phyloP scores from a whole-genome alignment of 2,113 vertebrate genomes.

The Oxygymnocypris stewartii region DNA sequence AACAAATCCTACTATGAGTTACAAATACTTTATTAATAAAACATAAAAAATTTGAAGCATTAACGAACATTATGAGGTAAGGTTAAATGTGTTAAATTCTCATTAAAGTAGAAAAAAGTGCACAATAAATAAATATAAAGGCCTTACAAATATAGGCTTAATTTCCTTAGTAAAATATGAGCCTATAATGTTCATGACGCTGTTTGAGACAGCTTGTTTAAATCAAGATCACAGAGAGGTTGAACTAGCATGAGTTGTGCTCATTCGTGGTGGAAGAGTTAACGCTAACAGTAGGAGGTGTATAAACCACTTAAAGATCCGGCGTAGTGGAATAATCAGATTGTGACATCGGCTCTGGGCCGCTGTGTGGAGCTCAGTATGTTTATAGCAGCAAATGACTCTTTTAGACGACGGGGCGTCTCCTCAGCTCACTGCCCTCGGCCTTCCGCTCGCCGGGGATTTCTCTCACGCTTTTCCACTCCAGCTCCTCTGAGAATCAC shows the following conservation, averaged over 20 bases:
- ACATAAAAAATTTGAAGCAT: too few relatives aligned
- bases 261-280: not conserved
- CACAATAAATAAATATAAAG: too few relatives aligned
- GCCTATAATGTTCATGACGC: not conserved
- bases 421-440: slow-evolving; percentile 13
- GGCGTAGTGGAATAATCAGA: slow-evolving; percentile 15
- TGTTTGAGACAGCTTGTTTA: not conserved
- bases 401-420: slow-evolving; percentile 28
- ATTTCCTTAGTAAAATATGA: not conserved
- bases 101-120: too few relatives aligned
- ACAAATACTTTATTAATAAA: too few relatives aligned
- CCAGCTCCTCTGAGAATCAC: slow-evolving; percentile 22
- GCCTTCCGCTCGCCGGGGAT: slow-evolving; percentile 14
- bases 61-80: too few relatives aligned
- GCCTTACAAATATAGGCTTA: too few relatives aligned
- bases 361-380: not conserved
- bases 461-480: slow-evolving; percentile 29
- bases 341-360: not conserved
- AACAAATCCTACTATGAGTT: too few relatives aligned
- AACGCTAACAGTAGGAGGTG: not conserved
- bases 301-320: not conserved
- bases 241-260: not conserved
- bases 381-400: not conserved
- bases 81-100: too few relatives aligned
- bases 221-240: too few relatives aligned